Percentiles rank a stretch among this genome's conserved stretches.
phyloP scores from a whole-genome alignment of 2,888 invertebrate genomes.

The Acanthosepion pharaonis region DNA sequence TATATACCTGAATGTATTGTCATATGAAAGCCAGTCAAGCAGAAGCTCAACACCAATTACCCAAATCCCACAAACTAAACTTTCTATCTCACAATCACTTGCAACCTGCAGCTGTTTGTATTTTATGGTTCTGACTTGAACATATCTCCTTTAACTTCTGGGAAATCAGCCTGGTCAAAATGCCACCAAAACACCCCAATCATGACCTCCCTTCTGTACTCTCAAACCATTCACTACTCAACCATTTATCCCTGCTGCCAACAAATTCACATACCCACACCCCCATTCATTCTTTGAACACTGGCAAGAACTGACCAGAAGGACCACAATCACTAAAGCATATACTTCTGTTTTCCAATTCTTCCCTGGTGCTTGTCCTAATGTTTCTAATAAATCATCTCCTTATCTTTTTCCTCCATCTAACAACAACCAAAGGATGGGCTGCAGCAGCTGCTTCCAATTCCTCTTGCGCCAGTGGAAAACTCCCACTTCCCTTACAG shows the following conservation, averaged over 20 bases:
- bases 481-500: not conserved
- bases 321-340: not conserved
- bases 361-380: not conserved
- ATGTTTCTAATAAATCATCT: not conserved
- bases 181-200: not conserved
- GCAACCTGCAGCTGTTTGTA: not conserved
- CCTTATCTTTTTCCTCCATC: constrained; percentile 1
- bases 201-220: not conserved
- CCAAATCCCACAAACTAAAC: not conserved
- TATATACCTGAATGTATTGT: not conserved
- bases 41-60: not conserved
- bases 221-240: not conserved
- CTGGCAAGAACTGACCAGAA: not conserved
- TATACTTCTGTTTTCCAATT: not conserved
- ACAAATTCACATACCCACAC: not conserved
- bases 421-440: not conserved
- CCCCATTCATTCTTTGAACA: not conserved
- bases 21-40: not conserved
- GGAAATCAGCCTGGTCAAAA: constrained; percentile 11
- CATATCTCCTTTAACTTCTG: constrained; percentile 22
- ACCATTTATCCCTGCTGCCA: not conserved
- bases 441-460: not conserved
- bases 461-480: not conserved
- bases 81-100: not conserved
- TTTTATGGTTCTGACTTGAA: not conserved